Conservation (phyloP, 2,113 vertebrate genomes). For the Pedetes capensis region DNA sequence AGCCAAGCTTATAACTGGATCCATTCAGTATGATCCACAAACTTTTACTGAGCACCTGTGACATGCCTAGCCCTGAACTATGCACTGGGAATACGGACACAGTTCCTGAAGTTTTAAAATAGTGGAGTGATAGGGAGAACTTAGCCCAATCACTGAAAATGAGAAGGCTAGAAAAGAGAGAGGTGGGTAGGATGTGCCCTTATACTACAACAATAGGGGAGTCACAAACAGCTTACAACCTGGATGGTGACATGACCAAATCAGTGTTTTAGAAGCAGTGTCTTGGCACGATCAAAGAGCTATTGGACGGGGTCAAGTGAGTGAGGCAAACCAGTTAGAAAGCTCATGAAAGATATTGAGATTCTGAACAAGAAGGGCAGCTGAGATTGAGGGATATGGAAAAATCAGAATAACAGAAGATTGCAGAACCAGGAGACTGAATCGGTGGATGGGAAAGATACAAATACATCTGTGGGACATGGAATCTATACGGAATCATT, state of each 20-base stretch:
- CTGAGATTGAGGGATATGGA: neutral
- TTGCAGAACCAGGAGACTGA: neutral
- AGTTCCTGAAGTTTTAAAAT: neutral
- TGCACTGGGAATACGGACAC: neutral
- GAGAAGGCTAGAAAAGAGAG: neutral
- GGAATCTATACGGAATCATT: neutral
- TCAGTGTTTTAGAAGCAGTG: conserved; percentile 15
- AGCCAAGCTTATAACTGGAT: conserved; percentile 9
- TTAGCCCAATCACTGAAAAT: neutral
- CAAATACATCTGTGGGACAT: neutral
- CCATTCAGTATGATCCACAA: neutral
- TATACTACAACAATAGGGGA: neutral
- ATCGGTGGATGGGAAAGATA: neutral
- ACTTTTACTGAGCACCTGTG: neutral
- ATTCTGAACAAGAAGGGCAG: neutral
- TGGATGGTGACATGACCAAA: neutral
- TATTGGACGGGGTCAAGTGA: neutral
- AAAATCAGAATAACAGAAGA: neutral
- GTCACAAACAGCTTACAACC: neutral
- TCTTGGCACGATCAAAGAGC: neutral
- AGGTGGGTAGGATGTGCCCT: neutral
- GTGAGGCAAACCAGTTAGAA: neutral
- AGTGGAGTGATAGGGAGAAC: neutral
- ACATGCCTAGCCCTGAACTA: neutral
- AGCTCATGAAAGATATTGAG: neutral